Base-by-base conservation (phyloP, 2,888 invertebrate genomes). In the Tipula confusa region DNA sequence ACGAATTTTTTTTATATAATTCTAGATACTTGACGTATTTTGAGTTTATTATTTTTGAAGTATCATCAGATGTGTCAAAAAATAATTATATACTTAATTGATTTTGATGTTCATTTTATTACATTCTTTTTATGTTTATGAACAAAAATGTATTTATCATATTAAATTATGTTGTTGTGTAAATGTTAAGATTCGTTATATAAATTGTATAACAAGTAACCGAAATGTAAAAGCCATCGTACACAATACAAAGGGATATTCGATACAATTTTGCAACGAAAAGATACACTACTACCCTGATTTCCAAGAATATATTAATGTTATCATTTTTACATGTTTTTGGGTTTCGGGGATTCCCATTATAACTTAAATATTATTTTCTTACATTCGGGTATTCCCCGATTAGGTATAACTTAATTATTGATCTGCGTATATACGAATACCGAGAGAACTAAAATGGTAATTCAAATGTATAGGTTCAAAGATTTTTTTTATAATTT, bases 31-130 rank as follows among this genome's bases (percentile, higher is more conserved):
- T 64, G 64, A 64, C 64, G 64, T 64, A 64, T 64, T 64, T 64
- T 64, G 64, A 24, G 64, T 64, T 64, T 64, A 64, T 64, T 64
- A 64, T 64, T 64, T 64, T 64, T 64, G 64, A 64, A 64, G 64
- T 24, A 64, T 64, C 64, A 64, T 64, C 64, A 64, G 64, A 64
- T 64, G 64, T 64, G 64, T 64, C 64, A 64, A 64, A 64, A 64
- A 64, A 64, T 64, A 64, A 64, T 64, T 64, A 64, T 64, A 24
- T 64, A 64, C 64, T 64, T 64, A 64, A 64, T 64, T 64, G 64
- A 64, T 64, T 64, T 24, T 24, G 64, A 64, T 64, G 64, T 64
- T 64, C 64, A 64, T 64, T 64, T 64, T 24, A 64, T 64, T 64
- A 64, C 24, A 24, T 64, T 64, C 4, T 64, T 4, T 64, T 24